Evolutionary conservation across 1,140 invertebrate species (phyloP), one percentile per base, ranked within the genome.

Genomic region (Cydia amplana): DNA sequence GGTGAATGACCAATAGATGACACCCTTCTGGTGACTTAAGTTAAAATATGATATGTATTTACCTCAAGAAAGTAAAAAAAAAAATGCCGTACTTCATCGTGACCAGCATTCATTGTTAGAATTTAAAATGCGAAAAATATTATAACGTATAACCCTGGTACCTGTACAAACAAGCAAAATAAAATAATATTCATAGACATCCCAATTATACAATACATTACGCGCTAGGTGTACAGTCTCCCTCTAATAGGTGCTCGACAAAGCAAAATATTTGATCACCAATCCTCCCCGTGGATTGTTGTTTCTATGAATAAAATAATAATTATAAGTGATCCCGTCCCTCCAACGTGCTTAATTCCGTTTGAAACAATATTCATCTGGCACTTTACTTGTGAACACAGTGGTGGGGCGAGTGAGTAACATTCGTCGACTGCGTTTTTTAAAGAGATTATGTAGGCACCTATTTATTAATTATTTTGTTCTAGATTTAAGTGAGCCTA

Each of bases 231-330:
- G n/a, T 40, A 70, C 65, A 70, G 32, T 36, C n/a, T 18, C 65
- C 65, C 65, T 70, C 80, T 91, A 91, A 90, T 90, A 91, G 90
- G 89, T 89, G 79, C 86, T 90, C 85, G 84, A 82, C 80, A 77
- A 80, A 82, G 80, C 83, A 90, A 86, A 92, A 91, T 92, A 91
- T 92, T 91, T 89, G 89, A 81, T 82, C 90, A 90, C 87, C 87
- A 89, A 90, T 88, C 89, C 87, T 88, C 89, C 87, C 87, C 70
- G 25, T 85, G 91, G 91, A 89, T 79, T 89, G 87, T 91, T 92
- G 82, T 91, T 92, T 89, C 91, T 91, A 91, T 92, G 91, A 92
- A 92, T 92, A 92, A 92, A 92, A 92, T 92, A 92, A 92, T 90
- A 92, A 92, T 92, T 91, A 92, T 92, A 91, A 92, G 89, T 92